Conservation (phyloP, 2,888 invertebrate species). For the Lypha dubia region DNA sequence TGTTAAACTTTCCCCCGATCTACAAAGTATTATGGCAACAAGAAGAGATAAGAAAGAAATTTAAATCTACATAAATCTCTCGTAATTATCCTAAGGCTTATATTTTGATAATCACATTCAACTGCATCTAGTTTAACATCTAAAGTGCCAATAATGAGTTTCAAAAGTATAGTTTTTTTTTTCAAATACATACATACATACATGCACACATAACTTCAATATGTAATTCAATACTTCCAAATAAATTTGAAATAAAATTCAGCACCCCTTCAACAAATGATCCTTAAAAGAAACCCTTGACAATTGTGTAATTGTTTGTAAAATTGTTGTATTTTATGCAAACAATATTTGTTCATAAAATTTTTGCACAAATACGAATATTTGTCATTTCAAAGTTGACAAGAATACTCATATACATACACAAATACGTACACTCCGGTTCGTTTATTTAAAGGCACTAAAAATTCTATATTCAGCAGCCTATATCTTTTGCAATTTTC, state of each 20-base stretch:
- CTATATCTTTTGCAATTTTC: too few relatives aligned
- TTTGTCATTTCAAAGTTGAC: constrained; percentile 52
- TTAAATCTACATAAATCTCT: too few relatives aligned
- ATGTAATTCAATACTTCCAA: constrained; percentile 44
- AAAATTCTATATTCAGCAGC: too few relatives aligned
- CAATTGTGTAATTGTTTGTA: constrained; percentile 69
- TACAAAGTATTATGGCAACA: too few relatives aligned
- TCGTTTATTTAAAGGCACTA: too few relatives aligned
- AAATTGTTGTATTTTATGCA: constrained; percentile 42
- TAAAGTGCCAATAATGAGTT: constrained; percentile 10
- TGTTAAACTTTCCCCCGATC: too few relatives aligned
- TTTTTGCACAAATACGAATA: neutral
- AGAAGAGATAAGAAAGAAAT: too few relatives aligned
- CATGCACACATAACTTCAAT: constrained; percentile 8
- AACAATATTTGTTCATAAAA: neutral
- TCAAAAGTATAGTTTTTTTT: constrained; percentile 28
- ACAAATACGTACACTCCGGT: too few relatives aligned
- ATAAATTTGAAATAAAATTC: constrained; percentile 3
- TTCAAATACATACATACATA: neutral
- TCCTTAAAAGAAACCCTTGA: constrained; percentile 14
- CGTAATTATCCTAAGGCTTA: neutral
- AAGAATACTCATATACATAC: too few relatives aligned
- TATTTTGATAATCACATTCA: neutral
- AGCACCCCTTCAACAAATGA: constrained; percentile 43
- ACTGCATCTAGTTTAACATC: neutral